Percentiles rank a stretch among this genome's conserved stretches.
Conservation (phyloP, 1,140 invertebrate genomes). For the Mylabris phalerata region DNA sequence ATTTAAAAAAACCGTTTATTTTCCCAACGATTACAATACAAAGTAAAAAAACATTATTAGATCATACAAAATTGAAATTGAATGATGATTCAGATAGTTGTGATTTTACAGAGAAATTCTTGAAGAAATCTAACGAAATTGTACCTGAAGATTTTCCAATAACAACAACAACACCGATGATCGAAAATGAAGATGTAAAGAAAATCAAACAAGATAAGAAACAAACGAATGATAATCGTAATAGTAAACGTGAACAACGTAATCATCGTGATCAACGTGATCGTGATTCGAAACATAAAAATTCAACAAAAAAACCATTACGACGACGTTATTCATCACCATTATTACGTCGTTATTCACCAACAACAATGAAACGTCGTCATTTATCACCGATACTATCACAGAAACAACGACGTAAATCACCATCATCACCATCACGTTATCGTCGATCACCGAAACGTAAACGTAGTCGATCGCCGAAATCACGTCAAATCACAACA, state of each 20-base stretch:
- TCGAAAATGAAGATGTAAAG: too few species aligned
- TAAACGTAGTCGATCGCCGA: not conserved
- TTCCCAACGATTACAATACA: constrained; percentile 27
- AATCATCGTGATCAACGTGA: not conserved
- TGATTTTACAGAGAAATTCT: constrained; percentile 5
- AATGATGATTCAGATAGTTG: constrained; percentile 23
- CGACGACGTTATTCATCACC: constrained; percentile 11
- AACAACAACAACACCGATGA: too few species aligned
- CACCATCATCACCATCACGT: not conserved
- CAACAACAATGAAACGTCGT: constrained; percentile 2
- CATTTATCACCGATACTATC: not conserved
- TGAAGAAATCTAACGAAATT: not conserved
- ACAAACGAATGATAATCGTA: not conserved
- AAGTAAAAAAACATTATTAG: constrained; percentile 21
- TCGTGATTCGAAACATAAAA: not conserved
- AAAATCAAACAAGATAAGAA: too few species aligned
- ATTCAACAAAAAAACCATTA: constrained; percentile 3
- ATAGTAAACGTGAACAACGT: too few species aligned
- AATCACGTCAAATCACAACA: not conserved
- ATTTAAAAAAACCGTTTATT: constrained; percentile 19
- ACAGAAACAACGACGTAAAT: not conserved
- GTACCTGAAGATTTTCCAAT: too few species aligned
- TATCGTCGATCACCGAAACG: not conserved
- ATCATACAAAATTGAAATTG: constrained; percentile 26
- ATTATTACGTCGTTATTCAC: constrained; percentile 8